Evolutionary conservation across 1,140 invertebrate genomes (phyloP), one percentile per base, ranked within the genome.

Genomic region (Octopus bimaculoides): DNA sequence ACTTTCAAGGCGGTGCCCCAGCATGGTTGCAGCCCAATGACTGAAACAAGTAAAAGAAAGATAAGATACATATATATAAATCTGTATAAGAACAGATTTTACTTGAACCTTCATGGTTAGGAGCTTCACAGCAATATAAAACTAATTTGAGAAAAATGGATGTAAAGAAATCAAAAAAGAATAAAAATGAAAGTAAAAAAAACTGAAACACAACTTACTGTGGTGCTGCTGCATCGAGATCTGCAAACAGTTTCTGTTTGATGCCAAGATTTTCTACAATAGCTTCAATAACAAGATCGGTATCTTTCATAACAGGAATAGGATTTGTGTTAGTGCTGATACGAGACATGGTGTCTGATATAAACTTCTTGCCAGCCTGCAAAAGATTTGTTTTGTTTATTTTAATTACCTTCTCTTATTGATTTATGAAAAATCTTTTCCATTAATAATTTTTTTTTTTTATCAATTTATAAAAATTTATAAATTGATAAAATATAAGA

Each of bases 241-340:
- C 87, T 75, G 92, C 90, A 86, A 97, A 97, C 2, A 97, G 89
- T 82, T 95, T 93, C 84, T 94, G 93, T 87, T 97, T 97, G 0
- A 94, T 86, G 71, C 93, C 92, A 66, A 97, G 89, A 86, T 96
- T 96, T 88, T 97, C 96, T 79, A 96, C 93, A 88, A 96, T 95
- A 8, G 96, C 96, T 91, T 97, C 95, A 54, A 97, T 92, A 14
- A 97, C 94, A 20, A 97, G 88, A 90, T 96, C 95, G 20, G 94
- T 89, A 73, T 92, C 89, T 85, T 93, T 92, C 0, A 94, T 93
- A 78, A 93, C 91, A 71, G 91, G 91, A 5, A 91, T 88, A 9
- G 93, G 83, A 87, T 94, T 92, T 9, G 93, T 93, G 0, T 92
- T 91, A 14, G 91, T 92, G 80, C 91, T 92, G 26, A 96, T 91